Evolutionary conservation across 2,888 invertebrate species (phyloP), one percentile per base, ranked within the genome.

Genomic region (Limnephilus rhombicus): DNA sequence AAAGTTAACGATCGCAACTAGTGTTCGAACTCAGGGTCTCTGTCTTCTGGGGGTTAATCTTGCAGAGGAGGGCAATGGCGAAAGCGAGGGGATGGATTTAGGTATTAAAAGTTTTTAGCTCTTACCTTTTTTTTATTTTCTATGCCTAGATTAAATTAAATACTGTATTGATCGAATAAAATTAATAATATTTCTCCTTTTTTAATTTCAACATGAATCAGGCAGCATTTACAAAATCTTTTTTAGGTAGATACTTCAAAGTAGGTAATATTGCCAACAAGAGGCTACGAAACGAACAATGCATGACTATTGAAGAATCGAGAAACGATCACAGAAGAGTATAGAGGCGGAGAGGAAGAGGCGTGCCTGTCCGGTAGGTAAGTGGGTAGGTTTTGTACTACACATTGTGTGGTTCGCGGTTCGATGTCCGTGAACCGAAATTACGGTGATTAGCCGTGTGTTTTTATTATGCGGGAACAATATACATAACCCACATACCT

Each of bases 341-440:
- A 82, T 34, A 18, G 9, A 68, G 29, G 86, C 45, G 45, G 45
- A 86, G 45, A 86, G 86, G 86, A 86, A 86, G 49, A 86, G 86
- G 86, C 86, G 86, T 86, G 86, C 34, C 86, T 45, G 11, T 29
- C 29, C 45, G 86, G 68, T 68, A 68, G 68, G 68, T 68, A 68
- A 68, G 68, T 68, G 68, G 68, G 68, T 68, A 68, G 68, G 68
- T 68, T 68, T 68, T 68, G 24, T 68, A 68, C 68, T 68, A 68
- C 68, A n/a, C 68, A 68, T 68, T 68, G 24, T 86, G 49, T 45
- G 86, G 86, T 86, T 86, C 86, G 86, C 86, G 86, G 49, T 86
- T 86, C 86, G 86, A 86, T 86, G 86, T 86, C n/a, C 45, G 49
- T n/a, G 5, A 45, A 45, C 68, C 49, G 86, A 86, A 86, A 86